phyloP scores from a whole-genome alignment of 2,888 invertebrate genomes.

The Heteromyza rotundicornis region DNA sequence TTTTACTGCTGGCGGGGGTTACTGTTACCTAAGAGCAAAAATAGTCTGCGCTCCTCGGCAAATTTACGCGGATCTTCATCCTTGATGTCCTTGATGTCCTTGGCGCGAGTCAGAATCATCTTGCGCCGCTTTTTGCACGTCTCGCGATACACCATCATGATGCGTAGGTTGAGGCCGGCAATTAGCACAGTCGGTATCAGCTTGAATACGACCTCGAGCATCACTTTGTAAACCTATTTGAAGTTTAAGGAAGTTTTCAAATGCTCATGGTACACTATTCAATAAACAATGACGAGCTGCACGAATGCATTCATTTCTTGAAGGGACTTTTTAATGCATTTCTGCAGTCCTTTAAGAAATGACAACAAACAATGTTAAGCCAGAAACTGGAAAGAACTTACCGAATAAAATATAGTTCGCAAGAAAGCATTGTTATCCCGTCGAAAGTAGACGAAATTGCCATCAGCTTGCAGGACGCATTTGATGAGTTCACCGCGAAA shows the following conservation, averaged over 20 bases:
- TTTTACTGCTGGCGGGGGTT: neutral
- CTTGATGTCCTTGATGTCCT: constrained; percentile 64
- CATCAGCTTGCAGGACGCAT: constrained; percentile 64
- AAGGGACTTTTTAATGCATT: too few species aligned
- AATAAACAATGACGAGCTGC: neutral
- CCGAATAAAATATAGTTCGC: constrained; percentile 65
- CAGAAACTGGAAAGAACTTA: too few species aligned
- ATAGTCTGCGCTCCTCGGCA: constrained; percentile 72
- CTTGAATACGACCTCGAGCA: constrained; percentile 72
- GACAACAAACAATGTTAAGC: neutral
- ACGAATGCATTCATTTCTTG: too few species aligned
- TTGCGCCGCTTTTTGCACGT: constrained; percentile 71
- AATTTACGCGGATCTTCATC: constrained; percentile 72
- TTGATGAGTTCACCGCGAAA: constrained; percentile 69
- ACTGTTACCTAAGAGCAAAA: constrained; percentile 67
- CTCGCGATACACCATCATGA: constrained; percentile 71
- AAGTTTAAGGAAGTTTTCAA: neutral
- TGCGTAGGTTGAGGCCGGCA: constrained; percentile 71
- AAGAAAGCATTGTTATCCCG: constrained; percentile 65
- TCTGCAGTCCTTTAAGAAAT: neutral
- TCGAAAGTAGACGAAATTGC: constrained; percentile 68
- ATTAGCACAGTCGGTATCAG: constrained; percentile 72
- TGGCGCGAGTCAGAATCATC: constrained; percentile 68
- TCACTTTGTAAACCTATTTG: constrained; percentile 67
- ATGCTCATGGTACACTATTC: neutral